Evolutionary conservation across 2,113 vertebrate genomes (phyloP).

Genomic region (Oenanthe melanoleuca): DNA sequence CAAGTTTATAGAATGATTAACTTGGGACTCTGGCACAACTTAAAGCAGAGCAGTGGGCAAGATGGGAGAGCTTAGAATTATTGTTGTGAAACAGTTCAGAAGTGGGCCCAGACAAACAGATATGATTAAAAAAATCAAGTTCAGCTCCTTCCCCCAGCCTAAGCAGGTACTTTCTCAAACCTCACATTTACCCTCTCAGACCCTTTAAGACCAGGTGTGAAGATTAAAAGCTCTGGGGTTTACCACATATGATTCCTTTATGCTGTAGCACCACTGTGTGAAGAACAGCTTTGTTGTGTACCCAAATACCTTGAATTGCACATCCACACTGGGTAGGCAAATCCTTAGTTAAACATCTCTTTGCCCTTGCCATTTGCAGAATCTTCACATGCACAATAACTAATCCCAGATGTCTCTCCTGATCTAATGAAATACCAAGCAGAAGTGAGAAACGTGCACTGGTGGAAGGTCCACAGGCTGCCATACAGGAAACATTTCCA

Average conservation of each 20-base stretch:
- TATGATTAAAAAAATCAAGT: not conserved
- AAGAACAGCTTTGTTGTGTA: not conserved
- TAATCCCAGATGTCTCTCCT: not conserved
- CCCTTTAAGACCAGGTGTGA: not conserved
- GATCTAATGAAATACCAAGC: not conserved
- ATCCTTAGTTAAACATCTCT: not conserved
- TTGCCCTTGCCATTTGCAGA: not conserved
- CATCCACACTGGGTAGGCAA: not conserved
- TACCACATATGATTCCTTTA: not conserved
- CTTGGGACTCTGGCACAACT: not conserved
- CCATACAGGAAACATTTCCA: not conserved
- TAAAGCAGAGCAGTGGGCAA: not conserved
- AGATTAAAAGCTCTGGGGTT: not conserved
- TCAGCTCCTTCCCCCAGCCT: not conserved
- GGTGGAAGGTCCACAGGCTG: not conserved
- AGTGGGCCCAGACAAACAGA: not conserved
- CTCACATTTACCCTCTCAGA: not conserved
- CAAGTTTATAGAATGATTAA: not conserved
- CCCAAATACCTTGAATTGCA: not conserved
- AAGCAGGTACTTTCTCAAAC: not conserved
- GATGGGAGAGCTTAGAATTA: not conserved
- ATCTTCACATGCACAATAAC: not conserved
- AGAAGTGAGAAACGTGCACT: not conserved
- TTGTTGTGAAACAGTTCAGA: not conserved
- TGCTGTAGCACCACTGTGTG: accelerated